Percentiles rank a stretch among this genome's conserved stretches.
These are phyloP conservation scores for Papilio glaucus DNA, from an alignment of 1,140 invertebrate species.

Conservation along the genomic window DNA sequence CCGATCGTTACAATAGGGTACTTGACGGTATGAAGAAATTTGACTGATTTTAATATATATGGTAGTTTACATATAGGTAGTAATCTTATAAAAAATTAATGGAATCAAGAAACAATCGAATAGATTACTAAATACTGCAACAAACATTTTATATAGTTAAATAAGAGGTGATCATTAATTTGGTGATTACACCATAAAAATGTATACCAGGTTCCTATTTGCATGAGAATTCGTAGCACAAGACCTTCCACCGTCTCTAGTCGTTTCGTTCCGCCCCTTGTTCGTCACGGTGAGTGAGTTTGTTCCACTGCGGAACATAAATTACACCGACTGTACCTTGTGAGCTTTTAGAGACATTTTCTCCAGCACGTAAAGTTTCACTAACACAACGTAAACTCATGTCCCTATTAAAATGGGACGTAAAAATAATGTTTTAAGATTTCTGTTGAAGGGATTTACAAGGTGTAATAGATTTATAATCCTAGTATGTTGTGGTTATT, in stretches of 20 bases:
- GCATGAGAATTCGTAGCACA: background rate
- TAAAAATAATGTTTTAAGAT: background rate
- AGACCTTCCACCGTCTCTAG: background rate
- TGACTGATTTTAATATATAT: too few species aligned
- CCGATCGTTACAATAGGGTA: too few species aligned
- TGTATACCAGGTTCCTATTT: too few species aligned
- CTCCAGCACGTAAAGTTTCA: background rate
- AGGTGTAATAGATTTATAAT: background rate
- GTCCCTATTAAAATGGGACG: background rate
- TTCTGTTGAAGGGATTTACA: background rate
- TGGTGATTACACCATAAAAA: too few species aligned
- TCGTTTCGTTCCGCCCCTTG: conserved; percentile 11
- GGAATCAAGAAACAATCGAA: too few species aligned
- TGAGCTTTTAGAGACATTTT: background rate
- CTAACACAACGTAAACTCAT: background rate
- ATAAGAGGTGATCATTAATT: too few species aligned
- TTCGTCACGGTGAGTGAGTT: background rate
- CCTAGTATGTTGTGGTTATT: too few species aligned
- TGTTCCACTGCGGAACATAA: conserved; percentile 1
- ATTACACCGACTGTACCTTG: conserved; percentile 10
- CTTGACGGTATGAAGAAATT: too few species aligned
- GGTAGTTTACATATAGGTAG: too few species aligned
- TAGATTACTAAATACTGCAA: too few species aligned
- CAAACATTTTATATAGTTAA: too few species aligned
- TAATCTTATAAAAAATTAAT: too few species aligned